Base-by-base conservation (phyloP, 2,888 invertebrate species). In the Psylliodes chrysocephalus region DNA sequence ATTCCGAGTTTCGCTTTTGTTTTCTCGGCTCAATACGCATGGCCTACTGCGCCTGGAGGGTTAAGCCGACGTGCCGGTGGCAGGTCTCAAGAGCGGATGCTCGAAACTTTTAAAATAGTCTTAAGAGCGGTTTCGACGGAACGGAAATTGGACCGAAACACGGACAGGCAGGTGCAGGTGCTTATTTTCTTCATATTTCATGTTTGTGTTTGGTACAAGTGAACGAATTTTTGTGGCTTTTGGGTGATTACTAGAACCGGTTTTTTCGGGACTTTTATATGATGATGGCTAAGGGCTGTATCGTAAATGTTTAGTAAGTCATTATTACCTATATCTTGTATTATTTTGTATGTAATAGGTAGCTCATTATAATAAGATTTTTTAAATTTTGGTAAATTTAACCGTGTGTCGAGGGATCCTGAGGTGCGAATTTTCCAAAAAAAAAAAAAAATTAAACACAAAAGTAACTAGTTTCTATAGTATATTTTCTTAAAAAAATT, bases 1-100 rank as follows among this genome's bases (percentile, higher is more conserved):
- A 54, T 65, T 51, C 54, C 51, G 49, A 28, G 60, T 56, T 65
- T 51, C 57, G 51, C 60, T 60, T 54, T 62, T 55, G 56, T 63
- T 51, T 5, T 35, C 63, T 38, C 30, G 38, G 22, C 19, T 60
- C 33, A 44, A 55, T 46, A 55, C 55, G 42, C 60, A 52, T 33
- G 44, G 60, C 52, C 52, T 44, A 52, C 60, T 60, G 44, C 59
- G 46, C 46, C 55, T 55, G 25, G 44, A 33, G 55, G 55, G 44
- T 30, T 55, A 33, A 55, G 55, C 33, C 33, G n/a, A 12, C 18
- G 10, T 30, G 30, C 55, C 42, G 17, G 7, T 17, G 53, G 53
- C 53, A 38, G 4, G 25, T 19, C 10, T 30, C 3, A 38, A 15
- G 38, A 15, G 2, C 35, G 19, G 14, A 10, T n/a, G 35, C 22